Base-by-base conservation (phyloP, 2,797 vertebrate species). In the Clarias fuscus region DNA sequence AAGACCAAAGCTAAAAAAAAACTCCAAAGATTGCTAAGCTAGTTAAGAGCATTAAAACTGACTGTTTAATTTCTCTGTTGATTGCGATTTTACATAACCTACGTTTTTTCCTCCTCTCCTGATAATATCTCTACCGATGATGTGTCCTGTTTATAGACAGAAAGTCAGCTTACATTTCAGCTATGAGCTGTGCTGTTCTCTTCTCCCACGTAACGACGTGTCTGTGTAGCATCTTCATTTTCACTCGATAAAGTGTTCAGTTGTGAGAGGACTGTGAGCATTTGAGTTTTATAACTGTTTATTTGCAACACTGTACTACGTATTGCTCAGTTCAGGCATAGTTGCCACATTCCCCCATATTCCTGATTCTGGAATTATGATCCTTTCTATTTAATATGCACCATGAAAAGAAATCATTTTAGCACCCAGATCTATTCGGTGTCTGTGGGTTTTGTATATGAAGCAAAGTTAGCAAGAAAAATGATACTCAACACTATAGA, bases 151-250 rank as follows among this genome's bases (percentile, higher is more conserved):
- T 77, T 58, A 58, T 13, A 77, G 7, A 17, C 75, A 33, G 53
- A 77, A 30, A 56, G 8, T 33, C 17, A 0, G 18, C 75, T 59
- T 33, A 33, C 17, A 1, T 59, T 78, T 59, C 17, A 78, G 75
- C 30, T 37, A 13, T 58, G 73, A 30, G 53, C 53, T 58, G n/a
- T 20, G 71, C 20, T 14, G 3, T 58, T 76, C 17, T 76, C 73
- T 5, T 76, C 30, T 76, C n/a, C 73, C n/a, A 76, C n/a, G 15
- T 58, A 27, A 30, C 22, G 7, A 27, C 48, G 13, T 22, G 56
- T 61, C 56, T 58, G 75, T 77, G 75, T 20, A 77, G 53, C n/a
- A 7, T 77, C n/a, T 78, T 59, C 27, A 37, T 77, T 40, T 59
- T 37, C 20, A 59, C 75, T 59, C 18, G 6, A 11, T 30, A n/a